A percentile compares a stretch with the other conserved stretches of the same genome.
Conservation (phyloP, 2,113 vertebrate genomes). For the Heloderma charlesbogerti region DNA sequence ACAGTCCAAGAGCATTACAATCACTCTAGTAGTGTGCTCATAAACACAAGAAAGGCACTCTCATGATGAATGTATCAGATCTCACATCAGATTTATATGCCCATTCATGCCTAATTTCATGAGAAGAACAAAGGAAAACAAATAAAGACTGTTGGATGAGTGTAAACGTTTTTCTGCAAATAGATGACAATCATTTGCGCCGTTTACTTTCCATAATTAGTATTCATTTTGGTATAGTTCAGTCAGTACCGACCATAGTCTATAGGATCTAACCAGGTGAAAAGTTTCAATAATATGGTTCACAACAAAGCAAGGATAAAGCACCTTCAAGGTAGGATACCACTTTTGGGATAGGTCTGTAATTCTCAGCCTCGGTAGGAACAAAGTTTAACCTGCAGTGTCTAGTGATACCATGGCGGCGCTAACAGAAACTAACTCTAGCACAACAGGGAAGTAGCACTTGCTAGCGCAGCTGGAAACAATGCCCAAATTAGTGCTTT, state of each 20-base stretch:
- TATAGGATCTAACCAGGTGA: neutral
- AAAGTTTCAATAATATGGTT: neutral
- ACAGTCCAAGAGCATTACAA: neutral
- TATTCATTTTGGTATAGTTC: neutral
- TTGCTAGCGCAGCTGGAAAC: no score
- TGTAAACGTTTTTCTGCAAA: neutral
- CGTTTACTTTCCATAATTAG: constrained; percentile 2
- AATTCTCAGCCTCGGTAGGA: neutral
- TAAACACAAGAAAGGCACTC: neutral
- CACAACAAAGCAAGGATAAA: neutral
- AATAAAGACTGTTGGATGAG: neutral
- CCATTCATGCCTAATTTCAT: constrained; percentile 17
- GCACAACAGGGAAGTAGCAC: no score
- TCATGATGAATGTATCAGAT: neutral
- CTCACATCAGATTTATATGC: neutral
- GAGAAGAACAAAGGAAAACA: neutral
- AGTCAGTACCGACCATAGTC: neutral
- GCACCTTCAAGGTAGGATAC: neutral
- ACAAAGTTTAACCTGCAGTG: neutral
- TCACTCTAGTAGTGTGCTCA: neutral
- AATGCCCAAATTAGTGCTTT: no score
- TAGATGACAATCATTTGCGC: neutral
- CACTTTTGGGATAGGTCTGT: neutral
- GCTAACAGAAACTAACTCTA: no score
- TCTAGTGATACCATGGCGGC: no score